Evolutionary conservation across 2,797 vertebrate genomes (phyloP), one percentile per base, ranked within the genome.

Genomic region (Lepus townsendii): DNA sequence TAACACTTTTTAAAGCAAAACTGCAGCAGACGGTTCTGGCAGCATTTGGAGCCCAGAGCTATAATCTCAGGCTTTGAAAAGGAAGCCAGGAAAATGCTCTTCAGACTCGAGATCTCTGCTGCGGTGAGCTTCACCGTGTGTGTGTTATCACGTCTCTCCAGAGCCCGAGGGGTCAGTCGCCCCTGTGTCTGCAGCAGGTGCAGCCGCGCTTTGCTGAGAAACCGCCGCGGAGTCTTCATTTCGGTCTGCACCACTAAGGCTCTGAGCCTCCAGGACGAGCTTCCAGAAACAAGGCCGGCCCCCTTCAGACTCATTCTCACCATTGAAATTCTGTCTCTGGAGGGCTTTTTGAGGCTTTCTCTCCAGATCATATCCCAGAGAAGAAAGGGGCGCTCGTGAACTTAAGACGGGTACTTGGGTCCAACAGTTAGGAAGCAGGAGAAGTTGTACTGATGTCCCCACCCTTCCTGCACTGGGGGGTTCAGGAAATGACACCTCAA

Each of bases 1-100:
- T 26, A 60, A 35, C 66, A 78, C 54, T 20, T 95, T 94, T 82
- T 71, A 47, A 82, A 93, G 82, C 42, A 80, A 54, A 91, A 87
- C 63, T 62, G 57, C 0, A 38, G 35, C 78, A 90, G 62, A 14
- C 66, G 11, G 3, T n/a, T 50, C 32, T 69, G 63, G 68, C 57
- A 93, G 88, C 19, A 2, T 62, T 60, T 0, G 7, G 24, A 63
- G 20, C 35, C 12, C 65, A 60, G 26, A 27, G 72, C 73, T 30
- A 24, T 82, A 77, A 83, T 88, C 66, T 82, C 79, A 62, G 88
- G 5, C 19, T 93, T 93, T 24, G 38, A 78, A 88, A 72, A 72
- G 54, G 9, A 20, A 78, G 57, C 16, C 24, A 92, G 82, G 35
- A 93, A 91, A 87, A 92, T 22, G 68, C 16, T 52, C 1, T 30